Conservation (phyloP, 2,113 vertebrate genomes). For the Tamias sibiricus region DNA sequence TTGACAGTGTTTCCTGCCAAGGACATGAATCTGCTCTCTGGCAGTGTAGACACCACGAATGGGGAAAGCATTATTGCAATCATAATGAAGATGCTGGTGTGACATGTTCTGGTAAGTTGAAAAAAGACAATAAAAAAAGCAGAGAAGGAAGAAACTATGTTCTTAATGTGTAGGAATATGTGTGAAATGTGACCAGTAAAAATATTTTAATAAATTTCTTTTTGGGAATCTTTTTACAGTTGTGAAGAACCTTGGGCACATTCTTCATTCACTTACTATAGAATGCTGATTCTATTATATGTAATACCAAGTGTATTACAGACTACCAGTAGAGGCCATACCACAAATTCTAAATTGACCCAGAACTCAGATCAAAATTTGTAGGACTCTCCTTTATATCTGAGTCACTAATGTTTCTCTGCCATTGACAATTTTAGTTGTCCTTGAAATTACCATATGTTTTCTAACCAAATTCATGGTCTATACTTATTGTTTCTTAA, state of each 20-base stretch:
- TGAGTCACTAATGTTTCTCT: not conserved
- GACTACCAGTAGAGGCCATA: not conserved
- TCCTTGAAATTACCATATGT: not conserved
- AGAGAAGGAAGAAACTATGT: not conserved
- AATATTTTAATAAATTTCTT: not conserved
- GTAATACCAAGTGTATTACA: not conserved
- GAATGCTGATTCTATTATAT: not conserved
- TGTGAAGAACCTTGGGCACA: not conserved
- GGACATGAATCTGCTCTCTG: constrained; percentile 74
- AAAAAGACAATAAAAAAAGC: not conserved
- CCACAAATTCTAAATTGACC: constrained; percentile 19
- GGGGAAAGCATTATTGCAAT: constrained; percentile 72
- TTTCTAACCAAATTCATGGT: constrained; percentile 28
- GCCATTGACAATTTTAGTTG: not conserved
- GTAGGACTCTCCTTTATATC: not conserved
- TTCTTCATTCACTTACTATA: not conserved
- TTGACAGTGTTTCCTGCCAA: constrained; percentile 59
- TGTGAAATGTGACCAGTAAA: not conserved
- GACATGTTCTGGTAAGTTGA: constrained; percentile 77
- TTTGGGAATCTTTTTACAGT: not conserved
- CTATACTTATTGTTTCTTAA: not conserved
- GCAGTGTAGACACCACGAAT: constrained; percentile 50
- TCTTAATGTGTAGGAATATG: not conserved
- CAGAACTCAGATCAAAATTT: not conserved
- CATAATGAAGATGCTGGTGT: constrained; percentile 78